Evolutionary conservation across 1,140 invertebrate species (phyloP), one percentile per base, ranked within the genome.

Genomic region (Phymorhynchus buccinoides): DNA sequence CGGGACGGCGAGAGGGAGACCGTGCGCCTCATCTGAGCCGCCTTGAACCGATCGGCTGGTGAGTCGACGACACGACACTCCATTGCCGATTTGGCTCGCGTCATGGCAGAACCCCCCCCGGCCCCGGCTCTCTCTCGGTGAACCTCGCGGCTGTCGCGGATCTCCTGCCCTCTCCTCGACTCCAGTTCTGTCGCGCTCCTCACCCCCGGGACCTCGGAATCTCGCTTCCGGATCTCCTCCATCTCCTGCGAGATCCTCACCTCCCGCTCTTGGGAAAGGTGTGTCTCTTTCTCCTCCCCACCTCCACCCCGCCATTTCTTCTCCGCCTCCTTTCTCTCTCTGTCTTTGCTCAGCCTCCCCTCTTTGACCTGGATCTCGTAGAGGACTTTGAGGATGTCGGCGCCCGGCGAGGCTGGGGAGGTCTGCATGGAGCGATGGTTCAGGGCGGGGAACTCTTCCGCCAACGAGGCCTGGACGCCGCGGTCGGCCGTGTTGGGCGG

Each of bases 401-500:
- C 85, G 48, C 87, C 87, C 32, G 89, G 87, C 2, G 87, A 84
- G 39, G 77, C 87, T 35, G 88, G 88, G 30, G 90, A 90, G 0
- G 90, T 91, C 86, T 91, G 90, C 84, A 89, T 87, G 75, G 85
- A 85, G 42, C 87, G 86, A 48, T 89, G 81, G 39, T 84, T 85
- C 52, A 86, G 68, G 14, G 81, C 27, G 14, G 83, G 71, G 3
- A 39, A 37, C n/a, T 84, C 80, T 48, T 87, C 84, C 39, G 86
- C 83, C n/a, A 88, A 62, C 27, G 89, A 88, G n/a, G 91, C 90
- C 85, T 92, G 91, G 41, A 92, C 88, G 2, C 88, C 89, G 89
- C 88, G 91, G 83, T 92, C 91, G 71, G 88, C 89, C 14, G 91
- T 90, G 52, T 86, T 89, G 39, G 91, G 91, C n/a, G 91, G 91